A percentile compares a stretch with the other conserved stretches of the same genome.
Evolutionary conservation across 2,797 vertebrate genomes (phyloP).

Genomic region (Mus caroli): DNA sequence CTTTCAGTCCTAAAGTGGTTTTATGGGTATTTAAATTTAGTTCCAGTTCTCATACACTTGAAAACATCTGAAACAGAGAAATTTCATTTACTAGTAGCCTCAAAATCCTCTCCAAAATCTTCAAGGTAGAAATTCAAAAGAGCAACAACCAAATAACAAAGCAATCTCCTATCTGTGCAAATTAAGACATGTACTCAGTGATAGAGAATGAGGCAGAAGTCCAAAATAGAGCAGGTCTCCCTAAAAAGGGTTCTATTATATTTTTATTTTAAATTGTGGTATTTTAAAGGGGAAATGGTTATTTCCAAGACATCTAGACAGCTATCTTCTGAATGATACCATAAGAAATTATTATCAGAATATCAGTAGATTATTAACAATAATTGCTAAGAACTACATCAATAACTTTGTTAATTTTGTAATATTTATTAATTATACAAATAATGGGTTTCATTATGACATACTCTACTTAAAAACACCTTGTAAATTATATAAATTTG

Average conservation of each 20-base stretch:
- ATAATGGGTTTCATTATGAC: neutral
- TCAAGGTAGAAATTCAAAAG: slow-evolving; percentile 12
- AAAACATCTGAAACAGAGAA: slow-evolving; percentile 55
- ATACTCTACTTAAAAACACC: neutral
- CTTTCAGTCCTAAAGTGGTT: neutral
- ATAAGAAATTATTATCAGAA: neutral
- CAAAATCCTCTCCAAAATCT: slow-evolving; percentile 34
- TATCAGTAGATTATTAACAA: neutral
- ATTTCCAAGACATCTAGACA: neutral
- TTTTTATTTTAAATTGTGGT: slow-evolving; percentile 64
- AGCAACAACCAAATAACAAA: neutral
- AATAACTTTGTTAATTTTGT: neutral
- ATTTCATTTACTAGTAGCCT: neutral
- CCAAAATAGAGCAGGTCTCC: neutral
- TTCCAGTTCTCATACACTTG: slow-evolving; percentile 38
- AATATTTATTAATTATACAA: neutral
- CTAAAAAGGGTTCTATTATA: slow-evolving; percentile 8
- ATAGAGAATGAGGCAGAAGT: slow-evolving; percentile 15
- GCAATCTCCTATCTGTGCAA: neutral
- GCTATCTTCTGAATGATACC: neutral
- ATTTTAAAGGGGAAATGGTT: neutral
- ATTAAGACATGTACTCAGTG: neutral
- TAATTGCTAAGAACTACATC: neutral
- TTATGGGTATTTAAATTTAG: neutral
- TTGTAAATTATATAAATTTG: slow-evolving; percentile 6